Evolutionary conservation across 2,797 vertebrate genomes (phyloP).

Genomic region (Amblyopsis hoosieri): DNA sequence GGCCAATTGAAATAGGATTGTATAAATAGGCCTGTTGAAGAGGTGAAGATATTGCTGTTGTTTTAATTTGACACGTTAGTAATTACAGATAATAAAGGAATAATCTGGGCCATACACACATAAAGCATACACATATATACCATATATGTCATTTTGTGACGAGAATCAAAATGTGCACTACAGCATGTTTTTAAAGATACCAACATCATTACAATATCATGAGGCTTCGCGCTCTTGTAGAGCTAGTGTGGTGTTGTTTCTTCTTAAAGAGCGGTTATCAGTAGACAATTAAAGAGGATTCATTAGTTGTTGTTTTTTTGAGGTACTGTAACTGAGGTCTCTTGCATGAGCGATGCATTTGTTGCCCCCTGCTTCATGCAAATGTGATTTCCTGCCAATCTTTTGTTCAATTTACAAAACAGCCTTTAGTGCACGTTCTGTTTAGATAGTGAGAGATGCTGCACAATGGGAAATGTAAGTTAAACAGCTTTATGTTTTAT

Average conservation of each 20-base stretch:
- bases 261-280: slow-evolving; percentile 51
- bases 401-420: slow-evolving; percentile 52
- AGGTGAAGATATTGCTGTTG: slow-evolving; percentile 43
- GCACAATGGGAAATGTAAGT: slow-evolving; percentile 37
- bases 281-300: slow-evolving; percentile 63
- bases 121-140: too few relatives aligned
- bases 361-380: slow-evolving; percentile 59
- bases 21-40: slow-evolving; percentile 37
- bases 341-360: slow-evolving; percentile 61
- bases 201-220: background rate
- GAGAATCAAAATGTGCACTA: too few relatives aligned
- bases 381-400: slow-evolving; percentile 55
- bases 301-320: slow-evolving; percentile 73
- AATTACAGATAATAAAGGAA: slow-evolving; percentile 62
- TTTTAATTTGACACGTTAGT: slow-evolving; percentile 57
- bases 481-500: slow-evolving; percentile 41
- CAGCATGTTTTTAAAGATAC: background rate
- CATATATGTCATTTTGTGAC: too few relatives aligned
- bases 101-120: background rate
- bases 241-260: slow-evolving; percentile 35
- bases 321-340: slow-evolving; percentile 65
- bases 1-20: slow-evolving; percentile 34
- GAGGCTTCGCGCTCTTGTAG: slow-evolving; percentile 24
- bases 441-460: slow-evolving; percentile 46
- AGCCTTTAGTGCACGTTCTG: slow-evolving; percentile 39